Evolutionary conservation across 2,113 vertebrate species (phyloP).

Genomic region (Vulpes vulpes): DNA sequence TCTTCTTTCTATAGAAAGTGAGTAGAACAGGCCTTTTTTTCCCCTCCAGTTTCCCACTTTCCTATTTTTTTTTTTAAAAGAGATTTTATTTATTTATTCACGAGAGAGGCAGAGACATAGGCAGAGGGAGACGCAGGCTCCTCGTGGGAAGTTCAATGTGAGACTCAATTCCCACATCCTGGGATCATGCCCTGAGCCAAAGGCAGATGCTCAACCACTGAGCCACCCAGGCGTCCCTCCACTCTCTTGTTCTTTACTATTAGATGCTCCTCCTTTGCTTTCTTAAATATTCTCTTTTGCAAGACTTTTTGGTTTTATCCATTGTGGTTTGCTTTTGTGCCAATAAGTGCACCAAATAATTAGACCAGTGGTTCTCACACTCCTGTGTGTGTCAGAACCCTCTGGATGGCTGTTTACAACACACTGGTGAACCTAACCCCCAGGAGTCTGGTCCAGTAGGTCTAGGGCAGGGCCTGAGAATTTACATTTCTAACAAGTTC

Average conservation of each 20-base stretch:
- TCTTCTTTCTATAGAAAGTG: background rate
- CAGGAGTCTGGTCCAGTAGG: background rate
- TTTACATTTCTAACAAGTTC: background rate
- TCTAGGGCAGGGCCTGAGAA: background rate
- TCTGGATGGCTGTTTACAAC: background rate
- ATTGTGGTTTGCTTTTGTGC: background rate
- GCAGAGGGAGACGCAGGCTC: too few relatives aligned
- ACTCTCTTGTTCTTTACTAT: background rate
- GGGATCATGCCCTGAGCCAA: too few relatives aligned
- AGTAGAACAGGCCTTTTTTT: background rate
- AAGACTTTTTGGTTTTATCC: background rate
- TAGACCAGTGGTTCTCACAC: background rate
- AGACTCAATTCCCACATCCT: too few relatives aligned
- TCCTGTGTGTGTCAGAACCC: fast-evolving
- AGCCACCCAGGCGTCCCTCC: too few relatives aligned
- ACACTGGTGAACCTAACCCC: too few relatives aligned
- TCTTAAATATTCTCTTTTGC: background rate
- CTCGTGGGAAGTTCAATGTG: too few relatives aligned
- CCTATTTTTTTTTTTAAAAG: too few relatives aligned
- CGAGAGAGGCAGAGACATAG: too few relatives aligned
- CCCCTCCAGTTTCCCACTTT: background rate
- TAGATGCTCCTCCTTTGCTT: background rate
- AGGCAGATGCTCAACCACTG: too few relatives aligned
- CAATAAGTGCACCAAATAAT: background rate
- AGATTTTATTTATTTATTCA: too few relatives aligned